These are phyloP conservation scores for Perca fluviatilis DNA, from an alignment of 2,113 vertebrate genomes.

Conservation along the genomic window DNA sequence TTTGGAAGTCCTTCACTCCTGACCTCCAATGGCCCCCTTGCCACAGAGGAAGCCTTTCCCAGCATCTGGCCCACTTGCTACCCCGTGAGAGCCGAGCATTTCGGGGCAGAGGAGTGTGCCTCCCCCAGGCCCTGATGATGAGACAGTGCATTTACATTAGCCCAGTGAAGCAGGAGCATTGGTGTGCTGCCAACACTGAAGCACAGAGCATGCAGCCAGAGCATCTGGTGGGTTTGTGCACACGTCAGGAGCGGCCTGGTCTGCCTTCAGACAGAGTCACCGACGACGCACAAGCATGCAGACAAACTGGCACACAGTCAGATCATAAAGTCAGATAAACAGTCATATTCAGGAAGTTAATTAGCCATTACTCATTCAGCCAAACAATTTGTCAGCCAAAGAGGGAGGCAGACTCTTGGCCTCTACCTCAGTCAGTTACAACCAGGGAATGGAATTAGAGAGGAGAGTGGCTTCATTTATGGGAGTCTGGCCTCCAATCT, in stretches of 20 bases:
- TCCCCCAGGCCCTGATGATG: conserved; percentile 56
- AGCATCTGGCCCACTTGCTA: conserved; percentile 58
- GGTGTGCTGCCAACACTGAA: conserved; percentile 61
- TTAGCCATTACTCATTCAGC: conserved; percentile 70
- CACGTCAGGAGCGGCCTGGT: conserved; percentile 43
- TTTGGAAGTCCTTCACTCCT: conserved; percentile 55
- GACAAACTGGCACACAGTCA: conserved; percentile 57
- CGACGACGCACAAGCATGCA: conserved; percentile 25
- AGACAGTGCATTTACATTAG: conserved; percentile 72
- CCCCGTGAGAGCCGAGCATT: conserved; percentile 48
- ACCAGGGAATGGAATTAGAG: conserved; percentile 47
- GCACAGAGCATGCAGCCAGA: conserved; percentile 49
- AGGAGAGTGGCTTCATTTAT: conserved; percentile 45
- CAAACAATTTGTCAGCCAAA: conserved; percentile 62
- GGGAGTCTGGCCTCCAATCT: conserved; percentile 32
- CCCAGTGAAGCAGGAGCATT: conserved; percentile 57
- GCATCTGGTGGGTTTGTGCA: conserved; percentile 66
- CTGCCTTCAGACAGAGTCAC: conserved; percentile 36
- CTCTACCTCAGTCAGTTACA: conserved; percentile 37
- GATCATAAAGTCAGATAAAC: conserved; percentile 79
- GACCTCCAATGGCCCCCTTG: conserved; percentile 46
- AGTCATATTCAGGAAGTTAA: conserved; percentile 71
- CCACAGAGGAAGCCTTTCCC: conserved; percentile 34
- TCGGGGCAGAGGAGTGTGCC: conserved; percentile 54
- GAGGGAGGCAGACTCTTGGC: conserved; percentile 50